These are phyloP conservation scores for Heteromyza rotundicornis DNA, from an alignment of 2,888 invertebrate species.

Conservation along the genomic window DNA sequence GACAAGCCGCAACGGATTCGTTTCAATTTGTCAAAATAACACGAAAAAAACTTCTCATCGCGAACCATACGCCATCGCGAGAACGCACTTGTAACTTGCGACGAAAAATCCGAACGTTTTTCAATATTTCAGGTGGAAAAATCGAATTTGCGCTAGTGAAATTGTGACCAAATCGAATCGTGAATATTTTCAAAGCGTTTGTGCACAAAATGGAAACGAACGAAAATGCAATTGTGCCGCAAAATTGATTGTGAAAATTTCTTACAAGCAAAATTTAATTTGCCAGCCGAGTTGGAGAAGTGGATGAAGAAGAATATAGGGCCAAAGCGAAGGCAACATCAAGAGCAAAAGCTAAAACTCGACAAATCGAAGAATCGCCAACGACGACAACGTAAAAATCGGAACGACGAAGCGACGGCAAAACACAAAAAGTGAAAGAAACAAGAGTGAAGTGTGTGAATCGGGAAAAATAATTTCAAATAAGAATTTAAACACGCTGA, in stretches of 20 bases:
- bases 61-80: constrained; percentile 39
- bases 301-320: constrained; percentile 47
- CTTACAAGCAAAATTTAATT: constrained; percentile 51
- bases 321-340: constrained; percentile 47
- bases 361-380: constrained; percentile 44
- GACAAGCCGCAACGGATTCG: constrained; percentile 1
- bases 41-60: constrained; percentile 32
- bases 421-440: constrained; percentile 6
- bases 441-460: not conserved
- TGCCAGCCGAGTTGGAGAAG: constrained; percentile 48
- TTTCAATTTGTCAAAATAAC: constrained; percentile 40
- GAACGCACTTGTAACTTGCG: constrained; percentile 53
- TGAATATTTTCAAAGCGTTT: constrained; percentile 38
- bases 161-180: constrained; percentile 28
- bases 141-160: constrained; percentile 28
- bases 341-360: constrained; percentile 40
- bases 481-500: too few relatives aligned
- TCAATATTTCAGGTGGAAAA: constrained; percentile 42
- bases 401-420: not conserved
- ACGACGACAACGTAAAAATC: constrained; percentile 26
- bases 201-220: constrained; percentile 46
- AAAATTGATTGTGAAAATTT: constrained; percentile 53
- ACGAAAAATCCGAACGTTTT: constrained; percentile 31
- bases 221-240: constrained; percentile 53
- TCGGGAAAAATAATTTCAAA: not conserved